Evolutionary conservation across 64 coral and sea anemone species (phyloP).

Genomic region (Stichodactyla mertensii): DNA sequence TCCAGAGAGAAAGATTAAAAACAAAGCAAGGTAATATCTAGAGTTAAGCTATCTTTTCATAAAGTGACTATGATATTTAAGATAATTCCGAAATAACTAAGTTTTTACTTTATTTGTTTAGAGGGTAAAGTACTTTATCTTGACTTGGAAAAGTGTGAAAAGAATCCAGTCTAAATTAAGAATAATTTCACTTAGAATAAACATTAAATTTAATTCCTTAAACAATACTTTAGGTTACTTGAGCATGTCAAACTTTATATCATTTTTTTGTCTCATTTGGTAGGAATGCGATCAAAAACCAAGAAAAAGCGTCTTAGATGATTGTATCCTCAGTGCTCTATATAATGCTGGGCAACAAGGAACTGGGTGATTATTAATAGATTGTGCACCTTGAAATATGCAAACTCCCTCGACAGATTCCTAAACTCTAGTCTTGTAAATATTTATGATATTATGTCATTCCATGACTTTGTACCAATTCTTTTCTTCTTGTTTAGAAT

Average conservation of each 20-base stretch:
- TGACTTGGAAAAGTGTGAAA: too few species aligned
- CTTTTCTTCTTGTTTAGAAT: background rate
- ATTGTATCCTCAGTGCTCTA: background rate
- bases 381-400: background rate
- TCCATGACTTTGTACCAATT: background rate
- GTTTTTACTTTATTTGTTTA: too few species aligned
- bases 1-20: slow-evolving; percentile 77
- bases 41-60: too few species aligned
- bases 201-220: too few species aligned
- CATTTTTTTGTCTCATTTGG: background rate
- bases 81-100: too few species aligned
- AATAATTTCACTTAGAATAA: too few species aligned
- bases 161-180: too few species aligned
- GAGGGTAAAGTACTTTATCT: too few species aligned
- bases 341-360: background rate
- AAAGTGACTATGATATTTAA: too few species aligned
- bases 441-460: background rate
- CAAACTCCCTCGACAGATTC: background rate
- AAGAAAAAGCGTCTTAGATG: slow-evolving; percentile 85
- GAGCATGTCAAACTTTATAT: too few species aligned
- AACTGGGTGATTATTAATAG: background rate
- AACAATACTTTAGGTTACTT: too few species aligned
- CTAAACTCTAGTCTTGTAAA: background rate
- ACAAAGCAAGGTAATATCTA: slow-evolving; percentile 54
- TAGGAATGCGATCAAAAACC: slow-evolving; percentile 46